Conservation (phyloP, 2,113 vertebrate genomes). For the Chionodraco myersi region DNA sequence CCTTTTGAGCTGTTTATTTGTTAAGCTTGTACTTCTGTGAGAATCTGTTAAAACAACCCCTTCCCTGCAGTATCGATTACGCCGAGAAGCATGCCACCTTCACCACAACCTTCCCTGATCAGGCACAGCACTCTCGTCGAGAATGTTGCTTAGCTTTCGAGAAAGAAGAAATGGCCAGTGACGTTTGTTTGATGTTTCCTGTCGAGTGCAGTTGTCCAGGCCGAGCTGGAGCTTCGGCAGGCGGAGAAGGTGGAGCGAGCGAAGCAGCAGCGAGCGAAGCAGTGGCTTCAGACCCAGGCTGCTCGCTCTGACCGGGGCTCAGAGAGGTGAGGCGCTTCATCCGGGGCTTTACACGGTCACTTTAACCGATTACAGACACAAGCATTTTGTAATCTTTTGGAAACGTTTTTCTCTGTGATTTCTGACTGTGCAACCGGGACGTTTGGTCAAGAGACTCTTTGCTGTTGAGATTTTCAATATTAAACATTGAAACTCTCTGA, state of each 20-base stretch:
- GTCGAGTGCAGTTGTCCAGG: conserved; percentile 76
- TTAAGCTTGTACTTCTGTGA: conserved; percentile 26
- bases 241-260: conserved; percentile 62
- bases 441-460: no score
- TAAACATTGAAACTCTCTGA: not conserved
- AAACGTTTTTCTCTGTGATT: not conserved
- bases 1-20: conserved; percentile 48
- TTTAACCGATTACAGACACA: not conserved
- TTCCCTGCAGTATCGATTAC: not conserved
- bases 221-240: conserved; percentile 44
- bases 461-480: no score
- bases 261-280: conserved; percentile 79
- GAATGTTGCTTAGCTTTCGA: not conserved
- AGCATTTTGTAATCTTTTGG: no score
- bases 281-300: conserved; percentile 83
- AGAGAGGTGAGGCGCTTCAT: conserved; percentile 83
- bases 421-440: not conserved
- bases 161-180: conserved; percentile 9
- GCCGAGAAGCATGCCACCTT: not conserved
- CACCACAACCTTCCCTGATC: not conserved
- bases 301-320: conserved; percentile 70
- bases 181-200: conserved; percentile 68
- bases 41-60: conserved; percentile 28
- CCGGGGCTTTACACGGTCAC: not conserved
- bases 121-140: not conserved